These are phyloP conservation scores for Meteorus cinctellus DNA, from an alignment of 2,888 invertebrate species.

Conservation along the genomic window DNA sequence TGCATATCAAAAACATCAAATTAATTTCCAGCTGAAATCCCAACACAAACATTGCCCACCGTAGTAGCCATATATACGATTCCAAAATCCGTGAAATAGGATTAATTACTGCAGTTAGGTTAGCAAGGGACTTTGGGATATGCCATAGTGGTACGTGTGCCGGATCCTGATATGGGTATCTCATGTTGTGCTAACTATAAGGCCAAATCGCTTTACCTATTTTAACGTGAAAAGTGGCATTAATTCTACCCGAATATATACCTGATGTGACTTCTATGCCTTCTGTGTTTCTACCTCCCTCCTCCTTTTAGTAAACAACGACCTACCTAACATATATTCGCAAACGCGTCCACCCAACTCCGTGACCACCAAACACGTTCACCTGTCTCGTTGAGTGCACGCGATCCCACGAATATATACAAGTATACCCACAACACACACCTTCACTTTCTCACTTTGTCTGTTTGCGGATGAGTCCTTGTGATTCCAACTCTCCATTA, in stretches of 20 bases:
- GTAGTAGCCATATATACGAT: background rate
- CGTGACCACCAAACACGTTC: conserved; percentile 40
- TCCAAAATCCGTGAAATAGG: conserved; percentile 6
- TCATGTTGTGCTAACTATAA: conserved; percentile 69
- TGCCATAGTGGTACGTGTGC: background rate
- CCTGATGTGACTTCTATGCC: conserved; percentile 22
- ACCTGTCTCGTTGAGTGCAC: conserved; percentile 40
- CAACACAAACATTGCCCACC: background rate
- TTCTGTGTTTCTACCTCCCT: background rate
- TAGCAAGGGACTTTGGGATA: background rate
- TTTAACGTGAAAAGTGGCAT: conserved; percentile 61
- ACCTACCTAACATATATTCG: background rate
- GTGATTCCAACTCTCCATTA: background rate
- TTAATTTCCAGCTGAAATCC: background rate
- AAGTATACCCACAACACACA: background rate
- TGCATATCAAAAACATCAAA: conserved; percentile 2
- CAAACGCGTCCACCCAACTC: conserved; percentile 30
- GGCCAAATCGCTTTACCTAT: conserved; percentile 69
- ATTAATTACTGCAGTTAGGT: conserved; percentile 13
- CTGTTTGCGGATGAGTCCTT: background rate
- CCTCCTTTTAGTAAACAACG: background rate
- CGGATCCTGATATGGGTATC: conserved; percentile 62
- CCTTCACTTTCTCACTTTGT: background rate
- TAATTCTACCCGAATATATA: conserved; percentile 64
- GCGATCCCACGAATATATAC: conserved; percentile 25